A percentile compares a stretch with the other conserved stretches of the same genome.
phyloP scores from a whole-genome alignment of 2,888 invertebrate species.

The Rhorus exstirpatorius region DNA sequence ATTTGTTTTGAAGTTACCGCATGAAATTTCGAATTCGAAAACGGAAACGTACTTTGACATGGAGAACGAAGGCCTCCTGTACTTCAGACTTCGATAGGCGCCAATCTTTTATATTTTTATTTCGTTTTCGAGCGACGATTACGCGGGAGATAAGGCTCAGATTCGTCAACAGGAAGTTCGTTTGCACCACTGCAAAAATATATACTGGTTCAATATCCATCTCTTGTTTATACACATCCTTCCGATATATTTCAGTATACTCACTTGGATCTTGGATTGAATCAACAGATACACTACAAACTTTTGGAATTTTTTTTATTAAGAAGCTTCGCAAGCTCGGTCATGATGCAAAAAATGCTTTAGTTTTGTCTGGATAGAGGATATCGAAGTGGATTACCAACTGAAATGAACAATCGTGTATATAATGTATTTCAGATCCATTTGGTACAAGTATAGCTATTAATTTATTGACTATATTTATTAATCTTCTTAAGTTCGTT shows the following conservation, averaged over 20 bases:
- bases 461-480: conserved; percentile 17
- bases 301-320: conserved; percentile 22
- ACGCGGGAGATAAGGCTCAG: conserved; percentile 42
- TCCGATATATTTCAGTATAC: conserved; percentile 5
- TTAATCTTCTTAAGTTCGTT: conserved; percentile 5
- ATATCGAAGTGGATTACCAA: conserved; percentile 37
- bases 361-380: conserved; percentile 37
- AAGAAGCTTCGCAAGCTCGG: conserved; percentile 38
- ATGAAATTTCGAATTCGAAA: conserved; percentile 26
- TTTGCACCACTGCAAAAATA: conserved; percentile 29
- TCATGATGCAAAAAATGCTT: conserved; percentile 40
- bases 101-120: conserved; percentile 29
- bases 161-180: conserved; percentile 36
- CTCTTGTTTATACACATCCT: conserved; percentile 5
- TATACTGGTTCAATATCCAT: conserved; percentile 1
- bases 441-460: conserved; percentile 9
- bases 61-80: conserved; percentile 44
- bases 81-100: conserved; percentile 39
- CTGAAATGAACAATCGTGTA: conserved; percentile 39
- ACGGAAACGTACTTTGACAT: conserved; percentile 33
- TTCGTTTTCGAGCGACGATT: conserved; percentile 30
- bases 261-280: conserved; percentile 41
- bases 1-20: neutral
- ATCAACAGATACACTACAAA: conserved; percentile 25
- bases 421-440: conserved; percentile 1